Evolutionary conservation across 64 coral and sea anemone genomes (phyloP), one percentile per base, ranked within the genome.

Genomic region (Montipora foliosa): DNA sequence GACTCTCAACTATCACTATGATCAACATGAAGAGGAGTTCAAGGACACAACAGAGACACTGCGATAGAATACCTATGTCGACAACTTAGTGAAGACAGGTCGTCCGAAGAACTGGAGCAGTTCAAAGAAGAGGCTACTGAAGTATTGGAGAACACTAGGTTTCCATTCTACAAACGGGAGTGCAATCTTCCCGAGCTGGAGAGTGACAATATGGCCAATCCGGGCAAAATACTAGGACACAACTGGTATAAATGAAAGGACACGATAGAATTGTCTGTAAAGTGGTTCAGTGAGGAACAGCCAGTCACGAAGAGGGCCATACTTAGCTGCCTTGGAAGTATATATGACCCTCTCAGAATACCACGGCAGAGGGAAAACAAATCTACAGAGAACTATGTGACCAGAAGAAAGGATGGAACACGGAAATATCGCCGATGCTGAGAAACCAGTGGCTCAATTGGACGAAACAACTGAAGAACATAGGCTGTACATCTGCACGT

Each of bases 361-460:
- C 68, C 4, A 92, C 50, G 5, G 90, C 81, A 11, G 49, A 92
- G 20, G 67, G 22, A 67, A 92, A 92, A 20, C 67, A 25, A 6
- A 92, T 92, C 44, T 92, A 92, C 46, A 24, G 80, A 47, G 79
- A 84, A 44, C 52, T 49, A 6, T 84, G 79, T 20, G 80, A 92
- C 7, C 68, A 92, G 49, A 75, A 58, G 12, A 92, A 84, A 25
- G 67, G 79, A 15, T 92, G 79, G 80, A 74, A 84, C 16, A 21
- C 13, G 2, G 67, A 74, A 84, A 52, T 68, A 3, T 83, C 79
- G 0, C 1, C 58, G 1, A 5, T 19, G 2, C 9, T 82, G 49
- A 47, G 19, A 21, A 49, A 91, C n/a, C 61, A 50, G 52, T 55
- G 89, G 78, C 16, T 72, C 12, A 91, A 74, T 78, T 80, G 49